Conservation (phyloP, 2,113 vertebrate genomes). For the Seriola aureovittata region DNA sequence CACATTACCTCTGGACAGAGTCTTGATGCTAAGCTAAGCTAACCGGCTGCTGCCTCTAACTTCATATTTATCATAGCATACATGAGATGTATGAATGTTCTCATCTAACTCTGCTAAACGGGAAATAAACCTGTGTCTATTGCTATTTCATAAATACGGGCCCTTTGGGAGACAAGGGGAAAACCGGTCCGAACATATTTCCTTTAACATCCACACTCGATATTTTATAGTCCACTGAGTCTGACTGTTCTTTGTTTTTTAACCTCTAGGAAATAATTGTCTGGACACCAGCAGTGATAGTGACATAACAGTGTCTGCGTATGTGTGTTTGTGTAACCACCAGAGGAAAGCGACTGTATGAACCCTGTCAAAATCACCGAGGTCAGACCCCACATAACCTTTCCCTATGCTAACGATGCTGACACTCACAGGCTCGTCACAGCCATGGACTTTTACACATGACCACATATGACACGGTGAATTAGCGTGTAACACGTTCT, state of each 20-base stretch:
- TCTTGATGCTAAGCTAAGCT: no score
- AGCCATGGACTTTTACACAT: constrained; percentile 10
- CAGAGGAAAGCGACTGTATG: neutral
- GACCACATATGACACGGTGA: neutral
- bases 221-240: neutral
- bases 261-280: neutral
- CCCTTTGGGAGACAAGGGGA: no score
- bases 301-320: constrained; percentile 13
- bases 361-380: neutral
- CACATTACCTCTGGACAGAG: no score
- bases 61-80: no score
- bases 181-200: no score
- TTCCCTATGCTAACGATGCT: neutral
- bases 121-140: no score
- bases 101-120: no score
- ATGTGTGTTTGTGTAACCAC: neutral
- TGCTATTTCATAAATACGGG: no score
- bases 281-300: neutral
- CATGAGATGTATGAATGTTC: no score
- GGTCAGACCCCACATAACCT: constrained; percentile 10
- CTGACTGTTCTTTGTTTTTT: neutral
- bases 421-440: neutral
- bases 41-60: no score
- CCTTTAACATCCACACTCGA: no score
- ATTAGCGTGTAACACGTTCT: neutral